Base-by-base conservation (phyloP, 2,797 vertebrate genomes). In the Aphelocoma californica region DNA sequence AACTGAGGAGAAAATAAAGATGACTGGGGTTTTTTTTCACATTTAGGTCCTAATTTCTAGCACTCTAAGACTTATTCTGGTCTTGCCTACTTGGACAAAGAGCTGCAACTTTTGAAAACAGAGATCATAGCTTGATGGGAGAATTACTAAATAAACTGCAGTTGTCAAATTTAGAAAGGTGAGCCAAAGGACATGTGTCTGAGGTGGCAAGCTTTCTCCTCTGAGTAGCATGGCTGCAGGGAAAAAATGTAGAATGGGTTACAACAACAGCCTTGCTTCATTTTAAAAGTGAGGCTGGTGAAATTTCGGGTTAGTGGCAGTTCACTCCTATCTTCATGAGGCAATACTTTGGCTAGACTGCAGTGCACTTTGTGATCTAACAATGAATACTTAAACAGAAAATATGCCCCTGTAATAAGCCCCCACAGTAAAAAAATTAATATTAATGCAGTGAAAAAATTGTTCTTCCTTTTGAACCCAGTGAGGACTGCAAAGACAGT, bases 361-460 rank as follows among this genome's bases (percentile, higher is more conserved):
- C 32, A 77, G 72, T 6, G 5, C 90, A 89, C 56, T 75, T 65
- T 85, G 65, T 86, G 57, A 84, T 94, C 86, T 69, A 85, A 91
- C 84, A 61, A 86, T 95, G 96, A 96, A 97, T 96, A 97, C 93
- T 97, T 97, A 97, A 97, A 91, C 44, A 96, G 96, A 96, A 96
- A 96, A 86, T 88, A 92, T 86, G 86, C 94, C 94, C 88, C 74
- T 54, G 23, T 92, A 94, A 95, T 83, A 95, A 96, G 91, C 87
- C 97, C 95, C 94, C 96, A 92, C 74, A 97, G 96, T 92, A 91
- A 88, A 88, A 53, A 74, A 88, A 95, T 96, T 96, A 97, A 97
- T 97, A 97, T 97, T 97, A 95, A 98, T 97, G 94, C 45, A 72
- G 74, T 1, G 6, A 92, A 96, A 90, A 96, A 94, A 69, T 29